phyloP scores from a whole-genome alignment of 2,888 invertebrate species.

The Ectropis crepuscularia region DNA sequence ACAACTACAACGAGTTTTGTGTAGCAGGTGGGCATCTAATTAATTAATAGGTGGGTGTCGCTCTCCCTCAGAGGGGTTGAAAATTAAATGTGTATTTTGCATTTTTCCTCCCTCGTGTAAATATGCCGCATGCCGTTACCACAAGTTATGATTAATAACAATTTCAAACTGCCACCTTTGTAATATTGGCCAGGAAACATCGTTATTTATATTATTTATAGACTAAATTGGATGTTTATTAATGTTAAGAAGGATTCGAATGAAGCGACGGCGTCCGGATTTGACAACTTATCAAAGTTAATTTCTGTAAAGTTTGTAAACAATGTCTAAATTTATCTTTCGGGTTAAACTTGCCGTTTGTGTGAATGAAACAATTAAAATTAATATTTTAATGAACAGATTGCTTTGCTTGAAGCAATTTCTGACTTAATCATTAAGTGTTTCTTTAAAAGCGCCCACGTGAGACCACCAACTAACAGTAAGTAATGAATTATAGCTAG shows the following conservation, averaged over 20 bases:
- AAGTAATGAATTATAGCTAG: no score
- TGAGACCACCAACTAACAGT: no score
- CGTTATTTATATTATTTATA: conserved; percentile 26
- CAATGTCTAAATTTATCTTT: conserved; percentile 5
- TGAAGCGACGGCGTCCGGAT: conserved; percentile 8
- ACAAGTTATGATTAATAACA: conserved; percentile 70
- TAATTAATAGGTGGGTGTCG: conserved; percentile 69
- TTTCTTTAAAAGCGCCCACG: no score
- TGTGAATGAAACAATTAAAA: no score
- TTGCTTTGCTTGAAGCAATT: no score
- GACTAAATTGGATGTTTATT: conserved; percentile 9
- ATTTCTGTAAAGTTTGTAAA: conserved; percentile 7
- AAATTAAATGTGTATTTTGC: conserved; percentile 79
- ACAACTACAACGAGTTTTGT: conserved; percentile 59
- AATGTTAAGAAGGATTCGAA: conserved; percentile 6
- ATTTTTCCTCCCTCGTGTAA: conserved; percentile 68
- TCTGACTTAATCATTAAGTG: no score
- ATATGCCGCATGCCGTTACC: conserved; percentile 63
- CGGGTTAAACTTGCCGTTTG: neutral
- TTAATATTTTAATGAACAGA: no score
- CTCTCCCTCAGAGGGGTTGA: conserved; percentile 63
- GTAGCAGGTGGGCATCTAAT: conserved; percentile 78
- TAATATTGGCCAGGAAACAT: conserved; percentile 32
- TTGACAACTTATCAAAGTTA: conserved; percentile 13
- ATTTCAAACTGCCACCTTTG: conserved; percentile 48